Conservation (phyloP, 2,113 vertebrate genomes). For the Murina feae region DNA sequence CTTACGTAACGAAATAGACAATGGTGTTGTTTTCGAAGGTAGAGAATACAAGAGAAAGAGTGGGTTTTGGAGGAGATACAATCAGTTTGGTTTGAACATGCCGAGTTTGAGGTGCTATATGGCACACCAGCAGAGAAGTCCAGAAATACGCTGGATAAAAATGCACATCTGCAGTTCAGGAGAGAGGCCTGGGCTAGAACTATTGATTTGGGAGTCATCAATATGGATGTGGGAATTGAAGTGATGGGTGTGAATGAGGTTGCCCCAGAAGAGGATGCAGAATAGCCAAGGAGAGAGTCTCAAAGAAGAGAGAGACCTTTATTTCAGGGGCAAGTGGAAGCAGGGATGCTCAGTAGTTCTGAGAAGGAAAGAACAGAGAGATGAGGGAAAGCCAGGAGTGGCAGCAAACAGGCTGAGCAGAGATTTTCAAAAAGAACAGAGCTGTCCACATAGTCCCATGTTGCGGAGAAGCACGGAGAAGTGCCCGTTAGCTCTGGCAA, state of each 20-base stretch:
- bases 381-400: neutral
- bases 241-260: slow-evolving; percentile 5
- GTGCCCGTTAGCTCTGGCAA: neutral
- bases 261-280: neutral
- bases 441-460: neutral
- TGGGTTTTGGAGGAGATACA: neutral
- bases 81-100: neutral
- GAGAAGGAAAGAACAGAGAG: neutral
- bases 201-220: slow-evolving; percentile 25
- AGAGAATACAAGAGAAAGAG: neutral
- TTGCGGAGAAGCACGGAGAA: neutral
- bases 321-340: neutral
- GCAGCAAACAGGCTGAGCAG: neutral
- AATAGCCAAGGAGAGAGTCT: neutral
- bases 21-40: neutral
- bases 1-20: neutral
- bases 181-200: slow-evolving; percentile 9
- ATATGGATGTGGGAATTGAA: neutral
- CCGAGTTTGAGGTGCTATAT: neutral
- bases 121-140: neutral
- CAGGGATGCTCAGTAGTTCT: neutral
- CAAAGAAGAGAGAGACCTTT: neutral
- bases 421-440: neutral
- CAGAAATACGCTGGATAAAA: neutral
- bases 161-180: neutral